Base-by-base conservation (phyloP, 1,140 invertebrate genomes). In the Sarcophaga peregrina region DNA sequence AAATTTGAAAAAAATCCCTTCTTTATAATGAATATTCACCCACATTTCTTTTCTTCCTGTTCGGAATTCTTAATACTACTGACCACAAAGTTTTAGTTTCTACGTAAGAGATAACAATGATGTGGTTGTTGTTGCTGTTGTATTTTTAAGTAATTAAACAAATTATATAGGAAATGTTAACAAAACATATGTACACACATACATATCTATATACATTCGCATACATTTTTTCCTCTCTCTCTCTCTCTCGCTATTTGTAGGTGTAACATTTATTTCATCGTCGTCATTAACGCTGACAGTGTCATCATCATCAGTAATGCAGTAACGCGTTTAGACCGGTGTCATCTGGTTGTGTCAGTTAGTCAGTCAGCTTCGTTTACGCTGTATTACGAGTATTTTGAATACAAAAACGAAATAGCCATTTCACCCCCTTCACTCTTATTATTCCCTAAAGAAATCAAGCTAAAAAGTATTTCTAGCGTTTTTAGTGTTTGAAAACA, bases 381-480 rank as follows among this genome's bases (percentile, higher is more conserved):
- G 25, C 25, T 37, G 25, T 37, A 37, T 37, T 37, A 37, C 4
- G n/a, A n/a, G n/a, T n/a, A n/a, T 37, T 37, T 1, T 37, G 4
- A 37, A 37, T 37, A 37, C 1, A 37, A 37, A 37, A 37, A 37
- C 1, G 4, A 37, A 37, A 4, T 37, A 37, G 25, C 25, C 25
- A 37, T 37, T 58, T 58, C 54, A 58, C 54, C 54, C 54, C 54
- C 54, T 58, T 58, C 54, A 58, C n/a, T 58, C 15, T 58, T n/a
- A 82, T 82, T 82, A 82, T 82, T 82, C 82, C 82, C 82, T n/a
- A 76, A 74, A 82, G 82, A 82, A 82, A 82, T 82, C 82, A 82
- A 82, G 82, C 73, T 82, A 82, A 82, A 82, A 82, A 82, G 82
- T 82, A 82, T 82, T 82, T 82, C n/a, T 58, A 58, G 54, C 54